Evolutionary conservation across 2,888 invertebrate genomes (phyloP).

Genomic region (Tortricodes alternella): DNA sequence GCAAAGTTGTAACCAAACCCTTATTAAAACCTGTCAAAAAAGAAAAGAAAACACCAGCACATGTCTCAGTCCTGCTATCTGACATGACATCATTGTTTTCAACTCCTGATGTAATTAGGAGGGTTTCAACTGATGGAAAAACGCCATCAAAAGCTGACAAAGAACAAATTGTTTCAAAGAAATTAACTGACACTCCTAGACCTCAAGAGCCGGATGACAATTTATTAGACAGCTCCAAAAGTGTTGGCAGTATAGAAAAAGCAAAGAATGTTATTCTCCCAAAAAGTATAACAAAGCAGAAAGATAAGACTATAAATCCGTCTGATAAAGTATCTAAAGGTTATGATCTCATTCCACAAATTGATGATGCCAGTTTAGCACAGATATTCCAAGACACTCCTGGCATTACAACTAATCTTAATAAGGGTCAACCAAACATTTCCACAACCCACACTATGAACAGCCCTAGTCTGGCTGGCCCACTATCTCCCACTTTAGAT

Average conservation of each 20-base stretch:
- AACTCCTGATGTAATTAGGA: constrained; percentile 89
- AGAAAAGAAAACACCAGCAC: constrained; percentile 84
- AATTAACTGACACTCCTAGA: constrained; percentile 41
- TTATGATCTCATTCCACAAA: constrained; percentile 71
- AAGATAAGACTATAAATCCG: constrained; percentile 46
- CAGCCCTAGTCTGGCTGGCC: constrained; percentile 77
- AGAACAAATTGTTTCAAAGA: constrained; percentile 53
- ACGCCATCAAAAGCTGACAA: constrained; percentile 74
- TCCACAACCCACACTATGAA: constrained; percentile 63
- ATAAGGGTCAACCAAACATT: constrained; percentile 59
- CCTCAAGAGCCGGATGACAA: constrained; percentile 42
- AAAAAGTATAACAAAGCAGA: constrained; percentile 56
- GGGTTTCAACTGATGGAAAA: constrained; percentile 83
- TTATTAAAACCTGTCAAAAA: constrained; percentile 63
- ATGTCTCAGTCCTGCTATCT: constrained; percentile 77
- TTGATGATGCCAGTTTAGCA: constrained; percentile 76
- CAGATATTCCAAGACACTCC: constrained; percentile 76
- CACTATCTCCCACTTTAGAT: constrained; percentile 83
- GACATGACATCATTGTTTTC: constrained; percentile 89
- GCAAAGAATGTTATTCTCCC: constrained; percentile 41
- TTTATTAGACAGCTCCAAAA: constrained; percentile 34
- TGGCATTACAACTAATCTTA: constrained; percentile 48
- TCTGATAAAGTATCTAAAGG: constrained; percentile 58
- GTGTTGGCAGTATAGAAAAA: constrained; percentile 44
- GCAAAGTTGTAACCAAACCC: constrained; percentile 73